Percentiles rank a stretch among this genome's conserved stretches.
These are phyloP conservation scores for Bombyx huttoni DNA, from an alignment of 2,888 invertebrate species.

Conservation along the genomic window DNA sequence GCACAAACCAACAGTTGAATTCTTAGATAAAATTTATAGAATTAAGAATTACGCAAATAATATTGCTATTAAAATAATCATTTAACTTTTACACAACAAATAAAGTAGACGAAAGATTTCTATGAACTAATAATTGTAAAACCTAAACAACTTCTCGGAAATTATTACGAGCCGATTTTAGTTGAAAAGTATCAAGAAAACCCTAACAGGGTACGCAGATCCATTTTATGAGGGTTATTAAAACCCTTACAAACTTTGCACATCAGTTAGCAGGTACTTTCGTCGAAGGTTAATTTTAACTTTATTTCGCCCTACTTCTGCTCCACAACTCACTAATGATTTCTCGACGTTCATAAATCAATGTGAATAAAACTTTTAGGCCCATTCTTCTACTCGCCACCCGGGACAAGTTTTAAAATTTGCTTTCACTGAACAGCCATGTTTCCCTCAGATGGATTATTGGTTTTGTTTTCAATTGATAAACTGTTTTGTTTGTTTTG, in stretches of 20 bases:
- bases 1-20: too few species aligned
- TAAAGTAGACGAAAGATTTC: too few species aligned
- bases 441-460: conserved; percentile 7
- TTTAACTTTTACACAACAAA: too few species aligned
- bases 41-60: too few species aligned
- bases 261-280: conserved; percentile 17
- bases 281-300: conserved; percentile 29
- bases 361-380: conserved; percentile 22
- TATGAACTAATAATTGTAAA: too few species aligned
- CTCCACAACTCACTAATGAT: conserved; percentile 30
- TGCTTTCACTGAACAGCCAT: conserved; percentile 9
- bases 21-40: too few species aligned
- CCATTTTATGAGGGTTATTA: conserved; percentile 13
- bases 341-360: conserved; percentile 36
- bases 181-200: background rate
- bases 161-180: background rate
- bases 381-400: conserved; percentile 22
- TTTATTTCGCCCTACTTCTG: conserved; percentile 28
- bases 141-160: too few species aligned
- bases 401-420: conserved; percentile 19
- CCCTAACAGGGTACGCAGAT: conserved; percentile 6
- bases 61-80: too few species aligned
- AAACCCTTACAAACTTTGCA: conserved; percentile 16
- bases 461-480: background rate
- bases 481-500: background rate